Evolutionary conservation across 2,888 invertebrate species (phyloP).

Genomic region (Auanema freiburgensis): DNA sequence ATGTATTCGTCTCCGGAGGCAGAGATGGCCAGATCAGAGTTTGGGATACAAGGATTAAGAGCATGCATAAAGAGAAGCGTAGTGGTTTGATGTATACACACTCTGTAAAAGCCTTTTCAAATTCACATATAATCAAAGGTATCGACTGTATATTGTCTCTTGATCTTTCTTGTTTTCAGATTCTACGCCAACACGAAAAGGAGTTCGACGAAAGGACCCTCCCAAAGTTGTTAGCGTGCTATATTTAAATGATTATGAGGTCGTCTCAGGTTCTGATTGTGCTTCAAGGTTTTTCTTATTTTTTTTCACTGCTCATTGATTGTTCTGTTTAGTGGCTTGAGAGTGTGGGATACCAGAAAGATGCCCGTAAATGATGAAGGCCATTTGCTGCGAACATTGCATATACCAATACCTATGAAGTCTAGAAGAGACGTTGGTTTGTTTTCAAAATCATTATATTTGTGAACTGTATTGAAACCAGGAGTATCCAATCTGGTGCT

Average conservation of each 20-base stretch:
- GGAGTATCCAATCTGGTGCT: conserved; percentile 27
- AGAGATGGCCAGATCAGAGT: conserved; percentile 27
- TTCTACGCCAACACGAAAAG: neutral
- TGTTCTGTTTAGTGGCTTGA: neutral
- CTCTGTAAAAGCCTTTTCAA: neutral
- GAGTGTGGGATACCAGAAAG: conserved; percentile 1
- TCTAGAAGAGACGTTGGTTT: neutral
- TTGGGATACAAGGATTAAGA: conserved; percentile 28
- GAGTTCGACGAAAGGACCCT: neutral
- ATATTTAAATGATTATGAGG: conserved; percentile 1
- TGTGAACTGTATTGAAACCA: neutral
- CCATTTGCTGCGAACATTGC: neutral
- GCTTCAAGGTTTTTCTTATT: conserved; percentile 1
- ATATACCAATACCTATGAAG: neutral
- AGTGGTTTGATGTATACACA: neutral
- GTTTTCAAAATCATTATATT: neutral
- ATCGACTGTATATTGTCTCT: too few species aligned
- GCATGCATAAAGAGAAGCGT: neutral
- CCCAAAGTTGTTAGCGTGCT: neutral
- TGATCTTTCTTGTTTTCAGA: too few species aligned
- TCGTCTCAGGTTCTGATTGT: neutral
- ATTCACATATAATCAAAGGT: conserved; percentile 1
- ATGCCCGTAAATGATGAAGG: conserved; percentile 3
- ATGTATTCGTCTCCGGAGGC: conserved; percentile 28
- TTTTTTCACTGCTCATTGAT: too few species aligned